phyloP scores from a whole-genome alignment of 2,888 invertebrate species.

The Lithosia quadra region DNA sequence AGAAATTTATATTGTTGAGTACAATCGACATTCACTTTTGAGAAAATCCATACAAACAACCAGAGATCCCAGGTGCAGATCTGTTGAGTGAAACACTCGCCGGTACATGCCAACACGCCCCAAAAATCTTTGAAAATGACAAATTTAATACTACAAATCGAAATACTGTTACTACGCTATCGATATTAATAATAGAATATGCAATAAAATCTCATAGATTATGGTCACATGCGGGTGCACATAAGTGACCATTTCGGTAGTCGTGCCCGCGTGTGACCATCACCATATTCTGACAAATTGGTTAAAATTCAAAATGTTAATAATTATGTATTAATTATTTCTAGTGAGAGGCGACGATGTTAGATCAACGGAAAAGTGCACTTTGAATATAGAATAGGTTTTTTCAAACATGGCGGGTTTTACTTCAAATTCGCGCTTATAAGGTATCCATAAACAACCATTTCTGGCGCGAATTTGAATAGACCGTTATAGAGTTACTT shows the following conservation, averaged over 20 bases:
- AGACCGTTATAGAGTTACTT: slow-evolving; percentile 36
- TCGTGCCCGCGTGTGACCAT: slow-evolving; percentile 60
- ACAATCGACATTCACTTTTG: slow-evolving; percentile 81
- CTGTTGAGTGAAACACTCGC: slow-evolving; percentile 52
- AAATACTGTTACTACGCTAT: slow-evolving; percentile 81
- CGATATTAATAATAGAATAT: slow-evolving; percentile 77
- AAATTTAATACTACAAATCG: slow-evolving; percentile 82
- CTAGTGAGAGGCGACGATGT: slow-evolving; percentile 72
- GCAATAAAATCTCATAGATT: slow-evolving; percentile 76
- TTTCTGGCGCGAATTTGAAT: slow-evolving; percentile 43
- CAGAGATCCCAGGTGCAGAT: slow-evolving; percentile 55
- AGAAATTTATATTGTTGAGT: slow-evolving; percentile 87
- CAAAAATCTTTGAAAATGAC: slow-evolving; percentile 74
- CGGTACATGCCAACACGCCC: slow-evolving; percentile 54
- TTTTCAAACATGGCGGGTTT: slow-evolving; percentile 42
- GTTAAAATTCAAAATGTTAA: slow-evolving; percentile 71
- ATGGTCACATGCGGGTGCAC: slow-evolving; percentile 64
- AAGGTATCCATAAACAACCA: slow-evolving; percentile 31
- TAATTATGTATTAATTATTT: slow-evolving; percentile 56
- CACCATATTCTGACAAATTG: slow-evolving; percentile 56
- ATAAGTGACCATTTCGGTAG: slow-evolving; percentile 47
- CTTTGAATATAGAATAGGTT: slow-evolving; percentile 55
- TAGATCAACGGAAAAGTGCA: slow-evolving; percentile 71
- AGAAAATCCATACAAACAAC: slow-evolving; percentile 70
- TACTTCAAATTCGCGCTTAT: slow-evolving; percentile 37